Evolutionary conservation across 2,113 vertebrate species (phyloP).

Genomic region (Hyperoodon ampullatus): DNA sequence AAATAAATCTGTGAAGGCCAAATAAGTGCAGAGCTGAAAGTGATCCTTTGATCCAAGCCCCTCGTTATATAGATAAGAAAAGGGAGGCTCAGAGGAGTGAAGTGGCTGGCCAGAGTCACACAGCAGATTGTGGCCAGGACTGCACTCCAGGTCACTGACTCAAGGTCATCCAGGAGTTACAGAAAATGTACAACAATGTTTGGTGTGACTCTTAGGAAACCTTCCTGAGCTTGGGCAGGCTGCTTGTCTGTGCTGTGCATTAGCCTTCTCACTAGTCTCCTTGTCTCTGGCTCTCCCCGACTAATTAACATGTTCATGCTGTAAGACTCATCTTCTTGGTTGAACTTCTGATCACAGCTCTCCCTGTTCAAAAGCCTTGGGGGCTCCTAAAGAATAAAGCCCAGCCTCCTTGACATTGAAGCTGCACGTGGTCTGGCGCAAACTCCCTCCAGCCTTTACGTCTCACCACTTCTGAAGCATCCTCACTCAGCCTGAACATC

Average conservation of each 20-base stretch:
- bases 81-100: neutral
- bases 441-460: neutral
- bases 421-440: neutral
- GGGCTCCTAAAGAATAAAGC: neutral
- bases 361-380: neutral
- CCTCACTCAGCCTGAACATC: neutral
- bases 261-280: neutral
- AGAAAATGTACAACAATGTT: neutral
- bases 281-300: neutral
- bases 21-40: conserved; percentile 20
- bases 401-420: neutral
- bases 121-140: neutral
- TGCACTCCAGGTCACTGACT: neutral
- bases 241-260: neutral
- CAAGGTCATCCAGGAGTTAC: neutral
- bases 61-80: conserved; percentile 15
- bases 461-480: neutral
- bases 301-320: neutral
- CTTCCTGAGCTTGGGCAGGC: neutral
- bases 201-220: neutral
- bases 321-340: neutral
- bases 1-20: conserved; percentile 11
- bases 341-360: neutral
- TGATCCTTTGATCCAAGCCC: conserved; percentile 5
- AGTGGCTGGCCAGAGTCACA: conserved; percentile 24